phyloP scores from a whole-genome alignment of 2,797 vertebrate species.

The Pseudochaenichthys georgianus region DNA sequence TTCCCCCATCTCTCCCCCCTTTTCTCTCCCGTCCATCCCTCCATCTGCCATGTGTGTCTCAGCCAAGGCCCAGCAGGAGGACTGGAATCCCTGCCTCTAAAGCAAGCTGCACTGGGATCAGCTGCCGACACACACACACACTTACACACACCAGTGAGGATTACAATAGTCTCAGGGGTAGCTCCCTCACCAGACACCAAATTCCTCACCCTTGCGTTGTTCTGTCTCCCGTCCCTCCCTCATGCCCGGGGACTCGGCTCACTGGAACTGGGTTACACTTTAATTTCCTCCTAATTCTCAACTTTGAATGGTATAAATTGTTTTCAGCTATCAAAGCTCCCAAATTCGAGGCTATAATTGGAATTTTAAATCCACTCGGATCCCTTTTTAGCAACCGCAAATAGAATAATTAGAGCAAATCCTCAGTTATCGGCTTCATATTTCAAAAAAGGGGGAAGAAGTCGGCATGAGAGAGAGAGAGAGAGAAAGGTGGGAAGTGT shows the following conservation, averaged over 20 bases:
- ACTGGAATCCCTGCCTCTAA: constrained; percentile 66
- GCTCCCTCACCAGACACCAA: constrained; percentile 61
- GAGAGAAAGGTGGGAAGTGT: constrained; percentile 50
- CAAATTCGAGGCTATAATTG: constrained; percentile 76
- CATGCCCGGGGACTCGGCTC: constrained; percentile 65
- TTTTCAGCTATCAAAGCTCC: constrained; percentile 75
- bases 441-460: constrained; percentile 20
- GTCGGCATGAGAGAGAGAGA: constrained; percentile 16
- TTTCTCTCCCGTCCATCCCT: constrained; percentile 64
- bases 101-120: constrained; percentile 72
- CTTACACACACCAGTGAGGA: constrained; percentile 42
- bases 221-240: constrained; percentile 48
- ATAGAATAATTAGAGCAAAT: constrained; percentile 80
- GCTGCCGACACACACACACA: constrained; percentile 50
- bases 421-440: constrained; percentile 42
- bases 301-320: constrained; percentile 77
- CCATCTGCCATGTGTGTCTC: constrained; percentile 74
- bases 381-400: constrained; percentile 73
- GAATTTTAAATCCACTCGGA: constrained; percentile 74
- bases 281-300: constrained; percentile 79
- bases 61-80: constrained; percentile 73
- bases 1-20: constrained; percentile 49
- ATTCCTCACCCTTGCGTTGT: constrained; percentile 58
- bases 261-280: constrained; percentile 76
- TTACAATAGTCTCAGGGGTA: constrained; percentile 67